phyloP scores from a whole-genome alignment of 1,140 invertebrate genomes.

The Pantala flavescens region DNA sequence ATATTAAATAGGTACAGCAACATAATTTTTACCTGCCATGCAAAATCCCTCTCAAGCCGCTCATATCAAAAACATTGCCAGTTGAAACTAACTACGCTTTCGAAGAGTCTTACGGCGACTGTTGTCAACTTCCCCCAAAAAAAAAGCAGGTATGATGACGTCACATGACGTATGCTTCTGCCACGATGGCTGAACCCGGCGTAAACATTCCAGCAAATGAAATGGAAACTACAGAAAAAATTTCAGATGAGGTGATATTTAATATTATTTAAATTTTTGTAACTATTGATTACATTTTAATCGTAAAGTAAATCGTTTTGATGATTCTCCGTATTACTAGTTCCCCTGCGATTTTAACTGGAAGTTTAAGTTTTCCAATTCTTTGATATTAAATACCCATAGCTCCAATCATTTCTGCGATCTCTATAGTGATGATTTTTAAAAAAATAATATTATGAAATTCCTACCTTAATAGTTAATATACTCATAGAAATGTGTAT shows the following conservation, averaged over 20 bases:
- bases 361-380: no score
- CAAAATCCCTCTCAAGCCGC: background rate
- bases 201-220: conserved; percentile 11
- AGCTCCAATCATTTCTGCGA: no score
- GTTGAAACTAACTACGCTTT: background rate
- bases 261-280: background rate
- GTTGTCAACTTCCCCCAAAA: background rate
- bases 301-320: no score
- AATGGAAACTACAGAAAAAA: background rate
- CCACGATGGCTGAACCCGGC: conserved; percentile 14
- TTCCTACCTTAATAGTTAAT: no score
- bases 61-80: background rate
- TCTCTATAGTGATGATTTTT: no score
- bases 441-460: no score
- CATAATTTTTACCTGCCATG: background rate
- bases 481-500: no score
- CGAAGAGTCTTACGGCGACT: background rate
- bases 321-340: no score
- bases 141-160: background rate
- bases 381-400: no score
- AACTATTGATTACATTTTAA: background rate
- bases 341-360: no score
- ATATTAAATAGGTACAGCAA: no score
- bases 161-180: conserved; percentile 8
- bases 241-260: background rate